Percentiles rank a stretch among this genome's conserved stretches.
Evolutionary conservation across 1,140 invertebrate species (phyloP).

Genomic region (Oreohelix idahoensis): DNA sequence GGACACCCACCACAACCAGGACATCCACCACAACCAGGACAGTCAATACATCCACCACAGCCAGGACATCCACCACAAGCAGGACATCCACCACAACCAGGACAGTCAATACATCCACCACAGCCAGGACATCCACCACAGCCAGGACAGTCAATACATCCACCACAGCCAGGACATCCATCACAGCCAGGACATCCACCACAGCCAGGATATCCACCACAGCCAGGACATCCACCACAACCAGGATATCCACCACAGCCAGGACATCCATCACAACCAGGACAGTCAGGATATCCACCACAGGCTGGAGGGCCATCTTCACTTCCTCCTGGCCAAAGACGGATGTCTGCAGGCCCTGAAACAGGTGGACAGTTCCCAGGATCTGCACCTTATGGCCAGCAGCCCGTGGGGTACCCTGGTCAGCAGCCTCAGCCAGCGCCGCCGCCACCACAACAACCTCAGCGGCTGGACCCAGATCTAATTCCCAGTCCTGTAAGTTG

Average conservation of each 20-base stretch:
- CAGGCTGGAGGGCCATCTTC: not conserved
- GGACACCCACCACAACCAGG: not conserved
- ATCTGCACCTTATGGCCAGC: constrained; percentile 42
- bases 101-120: constrained; percentile 14
- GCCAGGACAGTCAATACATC: no score
- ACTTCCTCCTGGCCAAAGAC: not conserved
- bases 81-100: not conserved
- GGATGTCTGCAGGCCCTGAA: constrained; percentile 24
- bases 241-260: no score
- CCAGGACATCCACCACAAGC: not conserved
- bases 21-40: not conserved
- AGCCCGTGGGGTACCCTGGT: constrained; percentile 28
- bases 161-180: not conserved
- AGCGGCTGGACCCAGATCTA: constrained; percentile 90
- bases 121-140: not conserved
- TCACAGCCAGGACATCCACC: constrained; percentile 9
- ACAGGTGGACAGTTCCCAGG: constrained; percentile 32
- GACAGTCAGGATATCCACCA: constrained; percentile 13
- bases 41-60: constrained; percentile 7
- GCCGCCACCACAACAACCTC: constrained; percentile 71
- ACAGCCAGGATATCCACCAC: not conserved
- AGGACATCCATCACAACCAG: not conserved
- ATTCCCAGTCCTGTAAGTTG: constrained; percentile 94
- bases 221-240: not conserved
- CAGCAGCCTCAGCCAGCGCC: constrained; percentile 48